phyloP scores from a whole-genome alignment of 1,140 invertebrate genomes.

The Rhizoglyphus robini region DNA sequence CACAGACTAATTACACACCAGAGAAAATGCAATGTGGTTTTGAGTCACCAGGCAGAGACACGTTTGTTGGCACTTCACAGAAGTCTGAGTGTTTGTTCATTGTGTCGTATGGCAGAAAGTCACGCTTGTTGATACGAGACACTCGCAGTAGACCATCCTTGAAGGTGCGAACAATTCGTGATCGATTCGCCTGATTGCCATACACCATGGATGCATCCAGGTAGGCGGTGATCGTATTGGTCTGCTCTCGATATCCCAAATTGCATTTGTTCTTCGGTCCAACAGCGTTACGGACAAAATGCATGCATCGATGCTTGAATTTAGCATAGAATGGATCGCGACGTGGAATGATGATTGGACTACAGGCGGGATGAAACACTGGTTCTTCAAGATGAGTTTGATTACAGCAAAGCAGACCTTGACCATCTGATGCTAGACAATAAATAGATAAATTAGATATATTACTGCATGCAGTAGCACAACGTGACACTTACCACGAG shows the following conservation, averaged over 20 bases:
- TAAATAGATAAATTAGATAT: too few relatives aligned
- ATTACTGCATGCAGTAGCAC: too few relatives aligned
- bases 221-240: slow-evolving; percentile 89
- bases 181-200: slow-evolving; percentile 49
- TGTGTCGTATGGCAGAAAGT: slow-evolving; percentile 23
- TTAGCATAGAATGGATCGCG: slow-evolving; percentile 26
- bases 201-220: slow-evolving; percentile 95
- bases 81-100: slow-evolving; percentile 2
- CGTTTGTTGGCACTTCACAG: background rate
- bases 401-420: slow-evolving; percentile 28
- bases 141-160: slow-evolving; percentile 14
- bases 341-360: slow-evolving; percentile 25
- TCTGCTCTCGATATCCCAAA: slow-evolving; percentile 58
- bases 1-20: background rate
- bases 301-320: slow-evolving; percentile 23
- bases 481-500: slow-evolving; percentile 14
- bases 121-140: slow-evolving; percentile 14
- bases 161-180: slow-evolving; percentile 20
- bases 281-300: slow-evolving; percentile 26
- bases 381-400: background rate
- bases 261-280: slow-evolving; percentile 18
- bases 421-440: slow-evolving; percentile 16
- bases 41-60: background rate
- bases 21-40: background rate
- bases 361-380: slow-evolving; percentile 25